phyloP scores from a whole-genome alignment of 2,888 invertebrate species.

The Amphipyra tragopoginis region DNA sequence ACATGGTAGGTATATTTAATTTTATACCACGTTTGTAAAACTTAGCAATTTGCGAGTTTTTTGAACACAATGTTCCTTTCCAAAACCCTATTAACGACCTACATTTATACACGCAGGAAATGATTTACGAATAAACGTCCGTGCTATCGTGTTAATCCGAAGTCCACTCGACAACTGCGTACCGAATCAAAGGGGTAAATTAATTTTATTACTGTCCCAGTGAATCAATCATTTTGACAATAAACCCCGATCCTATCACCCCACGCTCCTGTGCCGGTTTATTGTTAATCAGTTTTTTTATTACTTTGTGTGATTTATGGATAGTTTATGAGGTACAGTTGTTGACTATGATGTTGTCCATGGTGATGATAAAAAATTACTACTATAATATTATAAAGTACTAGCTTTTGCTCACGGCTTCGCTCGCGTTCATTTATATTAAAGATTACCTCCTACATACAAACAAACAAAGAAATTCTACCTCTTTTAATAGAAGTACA shows the following conservation, averaged over 20 bases:
- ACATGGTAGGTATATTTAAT: too few species aligned
- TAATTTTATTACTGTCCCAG: constrained; percentile 57
- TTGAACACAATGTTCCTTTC: too few species aligned
- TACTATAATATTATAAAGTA: too few species aligned
- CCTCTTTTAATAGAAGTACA: too few species aligned
- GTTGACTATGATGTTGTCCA: not conserved
- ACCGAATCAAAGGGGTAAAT: constrained; percentile 44
- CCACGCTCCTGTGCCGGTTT: constrained; percentile 43
- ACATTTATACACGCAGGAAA: constrained; percentile 1
- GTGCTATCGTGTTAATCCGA: constrained; percentile 23
- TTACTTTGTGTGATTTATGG: constrained; percentile 50
- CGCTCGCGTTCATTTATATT: too few species aligned
- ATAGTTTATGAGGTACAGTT: constrained; percentile 7
- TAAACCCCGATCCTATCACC: constrained; percentile 56
- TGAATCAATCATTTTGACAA: constrained; percentile 69
- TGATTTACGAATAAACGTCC: constrained; percentile 17
- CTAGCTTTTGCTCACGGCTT: too few species aligned
- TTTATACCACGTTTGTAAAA: too few species aligned
- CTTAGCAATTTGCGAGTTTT: too few species aligned
- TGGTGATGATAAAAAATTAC: too few species aligned
- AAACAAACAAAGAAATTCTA: too few species aligned
- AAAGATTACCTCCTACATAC: too few species aligned
- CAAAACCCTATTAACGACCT: not conserved
- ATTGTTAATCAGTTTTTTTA: constrained; percentile 59
- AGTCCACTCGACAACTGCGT: constrained; percentile 37